phyloP scores from a whole-genome alignment of 2,797 vertebrate species.

The Enteromius trimaculatus region DNA sequence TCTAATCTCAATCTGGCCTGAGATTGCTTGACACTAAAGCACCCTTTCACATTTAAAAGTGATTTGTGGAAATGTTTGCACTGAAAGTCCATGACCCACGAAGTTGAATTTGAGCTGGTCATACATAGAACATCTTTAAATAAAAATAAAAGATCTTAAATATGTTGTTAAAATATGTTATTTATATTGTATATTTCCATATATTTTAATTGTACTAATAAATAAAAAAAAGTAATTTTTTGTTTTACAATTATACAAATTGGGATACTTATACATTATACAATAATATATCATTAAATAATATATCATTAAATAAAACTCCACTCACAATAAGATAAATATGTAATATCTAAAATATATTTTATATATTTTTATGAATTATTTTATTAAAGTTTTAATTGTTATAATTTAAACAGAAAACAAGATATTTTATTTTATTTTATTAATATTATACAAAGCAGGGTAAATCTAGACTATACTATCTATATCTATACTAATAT shows the following conservation, averaged over 20 bases:
- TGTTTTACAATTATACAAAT: too few species aligned
- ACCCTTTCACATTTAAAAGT: constrained; percentile 70
- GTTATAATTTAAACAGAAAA: neutral
- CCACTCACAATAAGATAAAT: neutral
- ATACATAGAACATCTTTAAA: constrained; percentile 40
- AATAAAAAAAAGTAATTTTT: too few species aligned
- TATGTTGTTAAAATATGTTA: neutral
- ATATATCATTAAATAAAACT: too few species aligned
- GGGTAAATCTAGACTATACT: neutral
- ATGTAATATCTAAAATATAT: neutral
- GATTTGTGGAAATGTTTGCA: constrained; percentile 75
- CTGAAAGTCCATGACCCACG: constrained; percentile 71
- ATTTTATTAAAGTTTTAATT: neutral
- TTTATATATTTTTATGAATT: neutral
- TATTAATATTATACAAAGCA: neutral
- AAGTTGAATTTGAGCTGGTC: constrained; percentile 64
- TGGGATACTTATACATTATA: too few species aligned
- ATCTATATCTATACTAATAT: neutral
- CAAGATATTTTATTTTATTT: neutral
- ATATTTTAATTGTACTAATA: neutral
- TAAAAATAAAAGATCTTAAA: constrained; percentile 58
- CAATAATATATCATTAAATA: too few species aligned
- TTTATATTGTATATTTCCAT: neutral
- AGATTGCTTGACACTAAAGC: constrained; percentile 69
- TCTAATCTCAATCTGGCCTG: constrained; percentile 70